Evolutionary conservation across 1,140 invertebrate species (phyloP), one percentile per base, ranked within the genome.

Genomic region (Temnothorax longispinosus): DNA sequence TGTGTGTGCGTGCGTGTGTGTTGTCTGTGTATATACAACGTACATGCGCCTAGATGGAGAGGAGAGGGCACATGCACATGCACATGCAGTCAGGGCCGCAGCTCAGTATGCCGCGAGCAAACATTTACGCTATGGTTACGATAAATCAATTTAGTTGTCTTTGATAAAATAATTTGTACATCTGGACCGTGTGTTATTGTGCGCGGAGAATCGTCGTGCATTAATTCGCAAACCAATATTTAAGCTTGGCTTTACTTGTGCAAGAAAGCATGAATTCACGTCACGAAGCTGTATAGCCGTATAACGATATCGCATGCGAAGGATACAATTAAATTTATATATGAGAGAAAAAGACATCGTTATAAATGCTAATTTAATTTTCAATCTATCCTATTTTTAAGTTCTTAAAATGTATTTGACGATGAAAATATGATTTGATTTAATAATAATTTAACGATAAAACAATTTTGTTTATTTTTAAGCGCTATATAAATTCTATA

Each of bases 71-170:
- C 77, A 62, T 60, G 27, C 69, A 52, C 27, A 41, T 38, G 18
- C 41, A 54, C n/a, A 54, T 38, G 18, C 52, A 75, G 77, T 52
- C 74, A 89, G 85, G 64, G 60, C 52, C 54, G 54, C 47, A n/a
- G 50, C 47, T 60, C 27, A 52, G 71, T 74, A 52, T 75, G 54
- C 75, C 86, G 67, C 82, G 60, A 69, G 82, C 62, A 72, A 88
- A 67, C 54, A 76, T 75, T 84, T 60, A 62, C 41, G 69, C 27
- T 27, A 27, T 18, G 80, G 80, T 75, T 7, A 41, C 54, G 54
- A 84, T 84, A 84, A 82, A 84, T 84, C 80, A 74, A 84, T 84
- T 84, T 72, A 15, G 54, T 81, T 60, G 80, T 84, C 69, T 75
- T 74, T 84, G 80, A 84, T 50, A 84, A 84, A 84, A 84, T 84